Evolutionary conservation across 1,140 invertebrate genomes (phyloP).

Genomic region (Mamestra configurata): DNA sequence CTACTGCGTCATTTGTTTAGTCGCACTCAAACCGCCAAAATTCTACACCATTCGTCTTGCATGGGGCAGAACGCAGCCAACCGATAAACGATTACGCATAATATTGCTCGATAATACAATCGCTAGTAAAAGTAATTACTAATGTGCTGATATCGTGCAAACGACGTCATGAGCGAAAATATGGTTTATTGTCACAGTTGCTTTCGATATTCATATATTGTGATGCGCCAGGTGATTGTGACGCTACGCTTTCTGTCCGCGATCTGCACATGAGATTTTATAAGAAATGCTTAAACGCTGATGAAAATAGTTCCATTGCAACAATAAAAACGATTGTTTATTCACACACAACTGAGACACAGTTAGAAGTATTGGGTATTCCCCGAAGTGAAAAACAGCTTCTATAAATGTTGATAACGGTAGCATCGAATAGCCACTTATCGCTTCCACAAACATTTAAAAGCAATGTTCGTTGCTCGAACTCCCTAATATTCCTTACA

Average conservation of each 20-base stretch:
- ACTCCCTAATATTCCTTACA: background rate
- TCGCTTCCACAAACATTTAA: background rate
- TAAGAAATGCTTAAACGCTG: background rate
- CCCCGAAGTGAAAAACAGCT: too few relatives aligned
- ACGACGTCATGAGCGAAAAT: conserved; percentile 17
- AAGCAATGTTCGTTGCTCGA: background rate
- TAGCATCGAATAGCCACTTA: too few relatives aligned
- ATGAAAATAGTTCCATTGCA: background rate
- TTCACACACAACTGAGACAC: background rate
- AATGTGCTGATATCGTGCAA: background rate
- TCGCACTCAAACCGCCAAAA: background rate
- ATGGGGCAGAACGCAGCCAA: background rate
- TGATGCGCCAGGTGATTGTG: background rate
- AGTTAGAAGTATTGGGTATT: background rate
- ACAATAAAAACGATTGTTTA: background rate
- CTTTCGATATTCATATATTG: conserved; percentile 26
- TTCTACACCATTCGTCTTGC: background rate
- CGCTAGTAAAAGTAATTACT: conserved; percentile 4
- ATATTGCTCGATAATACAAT: conserved; percentile 2
- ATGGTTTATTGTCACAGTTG: conserved; percentile 19
- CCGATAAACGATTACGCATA: background rate
- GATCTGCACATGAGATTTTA: background rate
- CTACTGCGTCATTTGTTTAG: background rate
- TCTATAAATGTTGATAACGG: too few relatives aligned
- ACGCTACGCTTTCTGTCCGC: conserved; percentile 19